phyloP scores from a whole-genome alignment of 2,113 vertebrate genomes.

The Hassar affinis region DNA sequence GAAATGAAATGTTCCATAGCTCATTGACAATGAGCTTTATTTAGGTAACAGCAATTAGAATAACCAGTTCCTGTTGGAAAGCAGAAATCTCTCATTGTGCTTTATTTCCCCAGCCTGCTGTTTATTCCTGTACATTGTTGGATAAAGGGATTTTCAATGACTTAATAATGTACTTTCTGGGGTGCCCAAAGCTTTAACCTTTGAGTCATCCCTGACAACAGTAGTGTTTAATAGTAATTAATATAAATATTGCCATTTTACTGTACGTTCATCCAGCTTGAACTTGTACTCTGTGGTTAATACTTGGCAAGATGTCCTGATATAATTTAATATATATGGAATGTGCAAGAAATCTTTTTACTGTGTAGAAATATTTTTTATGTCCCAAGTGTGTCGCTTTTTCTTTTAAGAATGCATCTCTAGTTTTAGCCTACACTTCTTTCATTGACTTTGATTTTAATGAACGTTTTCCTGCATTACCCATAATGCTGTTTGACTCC shows the following conservation, averaged over 20 bases:
- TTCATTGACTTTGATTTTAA: background rate
- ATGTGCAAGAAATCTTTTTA: too few species aligned
- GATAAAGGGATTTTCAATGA: background rate
- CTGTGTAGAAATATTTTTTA: too few species aligned
- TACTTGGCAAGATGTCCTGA: too few species aligned
- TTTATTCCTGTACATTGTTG: background rate
- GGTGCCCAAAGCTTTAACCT: background rate
- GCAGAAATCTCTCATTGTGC: background rate
- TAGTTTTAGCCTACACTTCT: background rate
- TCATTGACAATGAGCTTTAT: constrained; percentile 1
- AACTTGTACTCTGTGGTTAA: too few species aligned
- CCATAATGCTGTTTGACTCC: background rate
- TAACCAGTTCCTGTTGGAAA: background rate
- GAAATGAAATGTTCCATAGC: constrained; percentile 2
- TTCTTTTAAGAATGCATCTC: background rate
- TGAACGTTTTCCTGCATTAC: background rate
- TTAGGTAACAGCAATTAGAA: background rate
- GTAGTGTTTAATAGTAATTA: background rate
- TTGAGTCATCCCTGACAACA: background rate
- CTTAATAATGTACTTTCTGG: background rate
- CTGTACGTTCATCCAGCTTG: too few species aligned
- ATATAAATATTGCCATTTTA: background rate
- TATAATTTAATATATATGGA: background rate
- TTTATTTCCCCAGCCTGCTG: background rate
- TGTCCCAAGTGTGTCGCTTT: background rate